A percentile compares a stretch with the other conserved stretches of the same genome.
Conservation (phyloP, 2,113 vertebrate species). For the Carlito syrichta region DNA sequence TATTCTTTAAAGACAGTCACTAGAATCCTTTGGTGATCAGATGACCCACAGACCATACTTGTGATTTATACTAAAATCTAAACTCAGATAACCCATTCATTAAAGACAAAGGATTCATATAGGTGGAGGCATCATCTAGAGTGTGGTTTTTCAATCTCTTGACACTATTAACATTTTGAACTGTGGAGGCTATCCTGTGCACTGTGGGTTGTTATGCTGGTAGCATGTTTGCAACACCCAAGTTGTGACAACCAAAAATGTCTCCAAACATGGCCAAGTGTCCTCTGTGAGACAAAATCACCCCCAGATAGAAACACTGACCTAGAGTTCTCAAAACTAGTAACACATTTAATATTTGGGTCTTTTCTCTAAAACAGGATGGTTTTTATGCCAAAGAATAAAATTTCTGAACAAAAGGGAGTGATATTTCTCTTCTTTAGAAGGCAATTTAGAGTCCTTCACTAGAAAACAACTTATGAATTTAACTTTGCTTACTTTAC, state of each 20-base stretch:
- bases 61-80: not conserved
- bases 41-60: not conserved
- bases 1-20: not conserved
- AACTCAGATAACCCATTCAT: not conserved
- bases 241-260: not conserved
- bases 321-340: not conserved
- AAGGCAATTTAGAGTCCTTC: not conserved
- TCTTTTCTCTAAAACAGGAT: not conserved
- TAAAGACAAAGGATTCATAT: not conserved
- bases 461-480: not conserved
- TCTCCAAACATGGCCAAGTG: not conserved
- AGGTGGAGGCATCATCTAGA: not conserved
- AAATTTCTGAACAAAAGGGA: not conserved
- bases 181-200: not conserved
- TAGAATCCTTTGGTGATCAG: not conserved
- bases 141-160: not conserved
- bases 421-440: not conserved
- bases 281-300: too few species aligned
- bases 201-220: not conserved
- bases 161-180: not conserved
- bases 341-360: too few species aligned
- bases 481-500: constrained; percentile 21
- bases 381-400: not conserved
- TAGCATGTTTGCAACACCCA: not conserved
- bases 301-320: not conserved